These are phyloP conservation scores for Ivindomyrus marchei DNA, from an alignment of 2,113 vertebrate genomes.

Conservation along the genomic window DNA sequence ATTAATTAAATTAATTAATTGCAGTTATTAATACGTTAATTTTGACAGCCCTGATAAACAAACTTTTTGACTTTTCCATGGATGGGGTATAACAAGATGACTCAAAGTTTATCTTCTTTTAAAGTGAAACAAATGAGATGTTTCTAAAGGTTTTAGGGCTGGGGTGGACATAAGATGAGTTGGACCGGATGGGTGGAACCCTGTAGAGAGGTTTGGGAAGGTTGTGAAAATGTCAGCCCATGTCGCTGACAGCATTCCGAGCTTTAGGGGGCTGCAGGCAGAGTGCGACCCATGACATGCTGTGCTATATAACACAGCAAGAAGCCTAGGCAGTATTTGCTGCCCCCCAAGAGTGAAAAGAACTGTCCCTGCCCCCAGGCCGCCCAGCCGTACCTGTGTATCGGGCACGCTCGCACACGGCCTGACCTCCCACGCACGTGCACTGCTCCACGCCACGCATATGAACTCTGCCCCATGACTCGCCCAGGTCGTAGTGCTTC, in stretches of 20 bases:
- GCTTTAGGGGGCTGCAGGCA: not conserved
- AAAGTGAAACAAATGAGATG: not conserved
- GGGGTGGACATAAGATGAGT: not conserved
- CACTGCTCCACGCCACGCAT: constrained; percentile 72
- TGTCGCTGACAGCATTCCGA: not conserved
- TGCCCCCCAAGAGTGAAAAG: not conserved
- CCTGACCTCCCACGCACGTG: constrained; percentile 51
- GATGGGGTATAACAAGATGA: not conserved
- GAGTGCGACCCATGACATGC: not conserved
- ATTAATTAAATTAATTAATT: too few species aligned
- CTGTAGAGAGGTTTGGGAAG: not conserved
- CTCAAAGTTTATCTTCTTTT: not conserved
- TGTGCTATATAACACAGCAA: not conserved
- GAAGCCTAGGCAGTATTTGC: not conserved
- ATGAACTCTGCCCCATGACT: constrained; percentile 74
- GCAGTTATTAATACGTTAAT: too few species aligned
- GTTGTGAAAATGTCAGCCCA: not conserved
- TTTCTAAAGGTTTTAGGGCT: not conserved
- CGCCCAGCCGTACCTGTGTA: constrained; percentile 62
- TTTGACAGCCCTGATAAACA: not conserved
- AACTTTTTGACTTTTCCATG: not conserved
- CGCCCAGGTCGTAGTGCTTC: constrained; percentile 65
- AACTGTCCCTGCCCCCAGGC: not conserved
- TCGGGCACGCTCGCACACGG: constrained; percentile 46
- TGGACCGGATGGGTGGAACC: not conserved